Evolutionary conservation across 2,113 vertebrate species (phyloP).

Genomic region (Nannobrachium achirus): DNA sequence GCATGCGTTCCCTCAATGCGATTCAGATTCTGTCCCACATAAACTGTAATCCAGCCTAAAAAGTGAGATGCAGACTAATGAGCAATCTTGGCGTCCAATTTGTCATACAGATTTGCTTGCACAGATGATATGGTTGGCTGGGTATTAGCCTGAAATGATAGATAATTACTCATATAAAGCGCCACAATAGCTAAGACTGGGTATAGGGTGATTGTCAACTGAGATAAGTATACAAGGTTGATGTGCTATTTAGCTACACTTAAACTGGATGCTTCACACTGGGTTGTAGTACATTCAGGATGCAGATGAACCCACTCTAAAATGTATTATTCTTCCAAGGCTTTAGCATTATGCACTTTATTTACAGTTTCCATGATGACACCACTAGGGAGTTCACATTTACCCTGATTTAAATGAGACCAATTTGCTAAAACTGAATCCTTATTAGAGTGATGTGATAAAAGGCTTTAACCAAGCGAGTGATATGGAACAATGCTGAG

Average conservation of each 20-base stretch:
- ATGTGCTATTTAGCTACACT: conserved; percentile 27
- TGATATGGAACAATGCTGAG: conserved; percentile 60
- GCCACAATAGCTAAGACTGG: conserved; percentile 44
- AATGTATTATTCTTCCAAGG: background rate
- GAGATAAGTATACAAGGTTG: conserved; percentile 34
- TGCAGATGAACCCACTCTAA: conserved; percentile 12
- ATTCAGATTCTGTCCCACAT: conserved; percentile 40
- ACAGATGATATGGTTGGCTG: conserved; percentile 56
- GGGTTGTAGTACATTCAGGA: conserved; percentile 35
- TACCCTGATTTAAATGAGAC: conserved; percentile 13
- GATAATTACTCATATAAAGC: conserved; percentile 69
- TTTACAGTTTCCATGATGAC: background rate
- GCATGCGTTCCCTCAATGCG: conserved; percentile 14
- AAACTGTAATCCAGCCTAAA: conserved; percentile 46
- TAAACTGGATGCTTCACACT: conserved; percentile 39
- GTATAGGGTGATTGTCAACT: conserved; percentile 44
- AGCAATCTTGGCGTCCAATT: conserved; percentile 64
- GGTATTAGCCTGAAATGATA: conserved; percentile 56
- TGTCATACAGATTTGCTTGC: conserved; percentile 56
- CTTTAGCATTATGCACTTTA: conserved; percentile 6
- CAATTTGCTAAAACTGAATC: conserved; percentile 45
- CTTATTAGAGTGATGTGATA: conserved; percentile 43
- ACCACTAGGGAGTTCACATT: conserved; percentile 13
- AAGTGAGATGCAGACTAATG: conserved; percentile 65
- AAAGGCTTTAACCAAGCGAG: conserved; percentile 40